phyloP scores from a whole-genome alignment of 1,140 invertebrate genomes.

The Neuroterus valhalla region DNA sequence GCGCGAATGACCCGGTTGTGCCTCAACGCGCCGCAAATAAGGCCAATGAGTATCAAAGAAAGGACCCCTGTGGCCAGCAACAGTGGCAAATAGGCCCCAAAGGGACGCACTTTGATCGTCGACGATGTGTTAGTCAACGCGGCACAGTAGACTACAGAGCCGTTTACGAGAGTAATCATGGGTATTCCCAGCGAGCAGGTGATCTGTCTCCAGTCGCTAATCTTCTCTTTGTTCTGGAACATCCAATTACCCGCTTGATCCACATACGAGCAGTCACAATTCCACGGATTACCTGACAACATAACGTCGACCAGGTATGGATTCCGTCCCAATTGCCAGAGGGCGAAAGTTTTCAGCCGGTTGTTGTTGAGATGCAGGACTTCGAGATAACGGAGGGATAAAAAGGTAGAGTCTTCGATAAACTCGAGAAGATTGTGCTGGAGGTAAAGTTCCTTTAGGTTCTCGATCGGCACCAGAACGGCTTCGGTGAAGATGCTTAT shows the following conservation, averaged over 20 bases:
- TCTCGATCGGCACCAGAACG: constrained; percentile 84
- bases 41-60: constrained; percentile 82
- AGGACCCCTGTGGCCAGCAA: constrained; percentile 84
- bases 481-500: constrained; percentile 83
- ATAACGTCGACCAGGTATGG: constrained; percentile 87
- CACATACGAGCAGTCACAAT: constrained; percentile 90
- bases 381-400: constrained; percentile 82
- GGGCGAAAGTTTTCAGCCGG: constrained; percentile 84
- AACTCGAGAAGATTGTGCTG: constrained; percentile 87
- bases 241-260: constrained; percentile 87
- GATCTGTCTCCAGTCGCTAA: constrained; percentile 82
- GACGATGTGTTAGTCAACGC: constrained; percentile 71
- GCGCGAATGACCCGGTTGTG: constrained; percentile 89
- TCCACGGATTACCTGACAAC: constrained; percentile 91
- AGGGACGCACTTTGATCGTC: constrained; percentile 80
- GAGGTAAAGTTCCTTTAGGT: constrained; percentile 87
- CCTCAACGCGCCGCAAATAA: constrained; percentile 85
- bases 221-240: constrained; percentile 81
- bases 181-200: constrained; percentile 77
- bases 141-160: constrained; percentile 78
- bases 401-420: constrained; percentile 86
- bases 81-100: constrained; percentile 87
- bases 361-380: constrained; percentile 88
- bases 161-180: constrained; percentile 78
- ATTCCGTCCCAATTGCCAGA: constrained; percentile 84